Base-by-base conservation (phyloP, 2,797 vertebrate genomes). In the Cossypha niveicapilla region DNA sequence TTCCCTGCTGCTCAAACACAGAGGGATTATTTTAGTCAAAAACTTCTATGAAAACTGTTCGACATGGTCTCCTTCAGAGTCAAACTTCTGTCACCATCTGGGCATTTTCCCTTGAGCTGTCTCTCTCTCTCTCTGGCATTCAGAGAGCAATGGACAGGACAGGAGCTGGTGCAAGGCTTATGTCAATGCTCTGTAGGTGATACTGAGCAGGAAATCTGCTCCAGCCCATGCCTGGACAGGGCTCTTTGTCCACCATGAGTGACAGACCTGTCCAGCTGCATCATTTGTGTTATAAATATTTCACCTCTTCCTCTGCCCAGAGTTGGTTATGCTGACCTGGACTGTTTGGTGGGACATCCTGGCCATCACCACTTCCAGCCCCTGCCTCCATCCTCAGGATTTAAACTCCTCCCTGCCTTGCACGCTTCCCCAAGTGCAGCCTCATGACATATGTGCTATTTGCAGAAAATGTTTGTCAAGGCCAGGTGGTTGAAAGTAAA, bases 401-500 rank as follows among this genome's bases (percentile, higher is more conserved):
- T 45, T 65, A 85, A 90, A 56, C 87, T 78, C 80, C 82, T 93
- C 67, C 28, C 71, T 67, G 57, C 70, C 72, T 56, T 24, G 32
- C 42, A 58, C 1, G 2, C 48, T 53, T 66, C 90, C 73, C 80
- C 21, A 3, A 42, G 82, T 34, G 85, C 67, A 74, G 25, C 82
- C 68, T 87, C 71, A 75, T 92, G 88, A 86, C 93, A 96, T 92
- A 96, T 91, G 94, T 84, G 88, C 75, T 94, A 63, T 94, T 95
- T 92, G 66, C 89, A 86, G 93, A 88, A 84, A 90, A 84, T 56
- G 66, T 96, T 97, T 96, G 94, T 95, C 82, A 41, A 96, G 96
- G 86, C 90, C 96, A 96, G 96, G 97, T 96, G 97, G 92, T 91
- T 96, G 90, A 94, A 94, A 96, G 94, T 89, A 96, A 96, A 97